Conservation (phyloP, 1,140 invertebrate species). For the Leptinotarsa defecta region DNA sequence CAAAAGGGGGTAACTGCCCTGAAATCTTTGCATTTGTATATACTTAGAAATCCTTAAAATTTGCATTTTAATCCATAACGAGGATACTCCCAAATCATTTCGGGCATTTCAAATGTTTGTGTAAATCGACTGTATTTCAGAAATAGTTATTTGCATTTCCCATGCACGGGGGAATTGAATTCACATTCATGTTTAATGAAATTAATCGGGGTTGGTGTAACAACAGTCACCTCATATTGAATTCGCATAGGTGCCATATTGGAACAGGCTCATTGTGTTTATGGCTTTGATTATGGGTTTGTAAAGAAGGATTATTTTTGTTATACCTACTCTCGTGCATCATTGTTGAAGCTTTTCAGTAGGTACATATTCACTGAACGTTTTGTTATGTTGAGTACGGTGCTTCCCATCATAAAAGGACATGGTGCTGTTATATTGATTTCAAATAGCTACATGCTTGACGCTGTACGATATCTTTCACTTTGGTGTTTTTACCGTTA, state of each 20-base stretch:
- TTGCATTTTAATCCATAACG: conserved; percentile 37
- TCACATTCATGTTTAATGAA: conserved; percentile 5
- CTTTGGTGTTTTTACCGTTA: no score
- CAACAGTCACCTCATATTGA: conserved; percentile 10
- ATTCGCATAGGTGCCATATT: conserved; percentile 12
- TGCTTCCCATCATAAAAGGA: no score
- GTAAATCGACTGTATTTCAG: conserved; percentile 16
- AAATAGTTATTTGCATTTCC: conserved; percentile 4
- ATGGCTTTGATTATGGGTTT: not conserved
- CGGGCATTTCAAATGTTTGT: conserved; percentile 19
- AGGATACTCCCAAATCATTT: conserved; percentile 20
- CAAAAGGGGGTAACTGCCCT: conserved; percentile 44
- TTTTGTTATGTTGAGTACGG: no score
- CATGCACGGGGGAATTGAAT: not conserved
- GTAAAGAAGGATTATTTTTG: conserved; percentile 8
- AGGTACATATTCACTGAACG: no score
- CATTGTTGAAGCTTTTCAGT: not conserved
- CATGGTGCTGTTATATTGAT: no score
- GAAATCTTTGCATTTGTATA: conserved; percentile 50
- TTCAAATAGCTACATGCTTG: no score
- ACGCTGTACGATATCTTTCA: no score
- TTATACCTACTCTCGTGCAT: not conserved
- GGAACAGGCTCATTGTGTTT: not conserved
- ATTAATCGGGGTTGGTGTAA: not conserved
- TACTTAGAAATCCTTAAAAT: conserved; percentile 42